Base-by-base conservation (phyloP, 2,888 invertebrate species). In the Argyresthia goedartella region DNA sequence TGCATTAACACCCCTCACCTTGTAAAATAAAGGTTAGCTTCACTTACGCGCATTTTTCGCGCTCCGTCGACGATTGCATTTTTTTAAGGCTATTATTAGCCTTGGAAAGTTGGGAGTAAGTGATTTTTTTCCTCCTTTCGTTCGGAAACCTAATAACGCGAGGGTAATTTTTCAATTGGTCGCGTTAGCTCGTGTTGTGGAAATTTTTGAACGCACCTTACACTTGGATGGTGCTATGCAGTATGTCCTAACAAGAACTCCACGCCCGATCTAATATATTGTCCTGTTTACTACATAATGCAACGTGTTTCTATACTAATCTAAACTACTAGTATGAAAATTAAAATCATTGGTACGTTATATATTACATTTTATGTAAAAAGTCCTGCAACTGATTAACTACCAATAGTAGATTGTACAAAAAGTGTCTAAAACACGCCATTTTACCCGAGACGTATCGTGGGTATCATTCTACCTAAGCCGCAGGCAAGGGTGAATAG, bases 91-190 rank as follows among this genome's bases (percentile, higher is more conserved):
- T 73, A 71, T 73, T 74, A 74, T n/a, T n/a, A n/a, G n/a, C n/a
- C n/a, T n/a, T n/a, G n/a, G n/a, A n/a, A n/a, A n/a, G n/a, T n/a
- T 73, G 68, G 66, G 63, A 56, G 69, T 67, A 70, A 79, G 76
- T 75, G 73, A 72, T 74, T 74, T 77, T 80, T 76, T 74, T 25
- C 25, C 6, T 25, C 25, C 25, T 25, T 64, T 66, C 60, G 58
- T 33, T 45, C 56, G 65, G 59, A 71, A 79, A 85, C 80, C 76
- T 77, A 86, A 86, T 85, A 86, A 81, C 69, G 78, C 65, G 66
- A 33, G 62, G 67, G 84, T 80, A 82, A 86, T 86, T 86, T 86
- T 85, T 85, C 85, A 86, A 86, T 85, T 82, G 84, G 65, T 65
- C 71, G 70, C 70, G 72, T 73, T 73, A 72, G 66, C 61, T 64